These are phyloP conservation scores for Psylliodes chrysocephalus DNA, from an alignment of 2,888 invertebrate genomes.

Conservation along the genomic window DNA sequence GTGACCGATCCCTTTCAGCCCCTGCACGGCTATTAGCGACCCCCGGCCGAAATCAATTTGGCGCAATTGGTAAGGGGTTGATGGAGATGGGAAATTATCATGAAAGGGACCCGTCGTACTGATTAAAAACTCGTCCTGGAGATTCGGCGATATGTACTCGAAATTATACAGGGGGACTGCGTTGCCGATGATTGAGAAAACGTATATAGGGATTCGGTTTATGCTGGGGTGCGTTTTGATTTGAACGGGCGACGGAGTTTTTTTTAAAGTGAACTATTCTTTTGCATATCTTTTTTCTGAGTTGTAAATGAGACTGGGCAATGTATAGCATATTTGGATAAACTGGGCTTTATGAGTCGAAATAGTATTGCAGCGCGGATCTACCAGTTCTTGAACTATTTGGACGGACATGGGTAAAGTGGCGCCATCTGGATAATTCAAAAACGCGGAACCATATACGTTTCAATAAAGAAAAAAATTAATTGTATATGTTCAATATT, in stretches of 20 bases:
- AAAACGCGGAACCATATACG: no score
- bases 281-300: no score
- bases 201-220: constrained; percentile 22
- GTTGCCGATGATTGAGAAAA: constrained; percentile 16
- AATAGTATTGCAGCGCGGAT: no score
- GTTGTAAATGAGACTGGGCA: no score
- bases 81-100: constrained; percentile 54
- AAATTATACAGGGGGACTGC: constrained; percentile 33
- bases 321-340: no score
- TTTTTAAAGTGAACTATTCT: no score
- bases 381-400: no score
- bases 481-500: no score
- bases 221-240: constrained; percentile 32
- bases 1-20: constrained; percentile 51
- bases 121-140: constrained; percentile 56
- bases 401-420: no score
- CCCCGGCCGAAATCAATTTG: constrained; percentile 58
- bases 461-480: no score
- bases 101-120: constrained; percentile 53
- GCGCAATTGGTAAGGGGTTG: constrained; percentile 59
- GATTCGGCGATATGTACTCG: constrained; percentile 45
- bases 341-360: no score
- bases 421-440: no score
- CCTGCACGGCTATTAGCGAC: constrained; percentile 50
- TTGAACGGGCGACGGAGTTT: not conserved